phyloP scores from a whole-genome alignment of 92 coral and sea anemone species.

The Zoanthus sansibaricus region DNA sequence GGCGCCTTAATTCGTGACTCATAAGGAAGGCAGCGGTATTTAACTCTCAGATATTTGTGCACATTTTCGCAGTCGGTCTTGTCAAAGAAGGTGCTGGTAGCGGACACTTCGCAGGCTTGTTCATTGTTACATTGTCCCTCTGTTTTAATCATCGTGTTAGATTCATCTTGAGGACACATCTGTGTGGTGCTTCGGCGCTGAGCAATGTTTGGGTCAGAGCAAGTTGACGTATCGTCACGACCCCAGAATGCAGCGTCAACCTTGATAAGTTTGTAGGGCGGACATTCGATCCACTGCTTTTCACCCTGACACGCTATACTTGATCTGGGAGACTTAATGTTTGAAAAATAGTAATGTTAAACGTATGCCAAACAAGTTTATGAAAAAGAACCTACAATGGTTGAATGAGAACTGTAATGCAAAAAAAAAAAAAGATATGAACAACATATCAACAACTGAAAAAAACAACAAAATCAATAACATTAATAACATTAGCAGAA shows the following conservation, averaged over 20 bases:
- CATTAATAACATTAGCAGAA: no score
- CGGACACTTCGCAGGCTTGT: slow-evolving; percentile 88
- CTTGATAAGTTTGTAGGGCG: slow-evolving; percentile 79
- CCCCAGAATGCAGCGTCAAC: slow-evolving; percentile 91
- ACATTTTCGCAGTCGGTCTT: slow-evolving; percentile 86
- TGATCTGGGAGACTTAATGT: slow-evolving; percentile 65
- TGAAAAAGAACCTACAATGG: not conserved
- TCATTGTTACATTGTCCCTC: slow-evolving; percentile 88
- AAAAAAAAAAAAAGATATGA: no score
- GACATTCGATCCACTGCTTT: slow-evolving; percentile 91
- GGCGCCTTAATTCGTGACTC: slow-evolving; percentile 93
- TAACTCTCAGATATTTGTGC: slow-evolving; percentile 80
- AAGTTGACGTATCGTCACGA: slow-evolving; percentile 81
- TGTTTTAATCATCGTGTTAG: slow-evolving; percentile 81
- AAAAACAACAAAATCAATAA: not conserved
- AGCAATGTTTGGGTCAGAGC: slow-evolving; percentile 81
- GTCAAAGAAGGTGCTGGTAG: slow-evolving; percentile 87
- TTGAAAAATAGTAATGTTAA: not conserved
- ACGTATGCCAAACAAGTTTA: not conserved
- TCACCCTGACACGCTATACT: slow-evolving; percentile 91
- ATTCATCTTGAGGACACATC: slow-evolving; percentile 92
- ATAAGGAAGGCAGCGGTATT: slow-evolving; percentile 84
- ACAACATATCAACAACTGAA: not conserved
- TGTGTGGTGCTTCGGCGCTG: slow-evolving; percentile 79
- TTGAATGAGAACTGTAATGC: not conserved